These are phyloP conservation scores for Tuberolachnus salignus DNA, from an alignment of 2,888 invertebrate species.

Conservation along the genomic window DNA sequence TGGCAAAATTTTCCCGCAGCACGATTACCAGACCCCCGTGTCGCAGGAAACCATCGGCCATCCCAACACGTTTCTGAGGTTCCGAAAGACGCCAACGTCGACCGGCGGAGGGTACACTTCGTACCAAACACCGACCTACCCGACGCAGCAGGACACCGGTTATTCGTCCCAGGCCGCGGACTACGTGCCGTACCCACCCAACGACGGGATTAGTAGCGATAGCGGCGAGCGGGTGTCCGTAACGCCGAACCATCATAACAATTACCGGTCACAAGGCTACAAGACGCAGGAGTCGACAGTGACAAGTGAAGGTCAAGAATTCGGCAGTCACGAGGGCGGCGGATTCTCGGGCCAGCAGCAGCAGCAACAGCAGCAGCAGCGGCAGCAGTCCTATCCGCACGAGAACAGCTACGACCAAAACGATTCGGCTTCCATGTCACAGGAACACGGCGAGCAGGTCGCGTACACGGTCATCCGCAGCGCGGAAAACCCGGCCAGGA, in stretches of 20 bases:
- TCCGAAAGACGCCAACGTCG: not conserved
- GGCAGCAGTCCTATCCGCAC: not conserved
- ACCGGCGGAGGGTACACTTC: not conserved
- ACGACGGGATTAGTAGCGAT: not conserved
- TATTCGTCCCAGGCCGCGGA: not conserved
- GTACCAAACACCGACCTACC: not conserved
- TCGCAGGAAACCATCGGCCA: not conserved
- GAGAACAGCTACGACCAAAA: conserved; percentile 7
- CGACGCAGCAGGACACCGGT: not conserved
- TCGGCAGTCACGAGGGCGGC: not conserved
- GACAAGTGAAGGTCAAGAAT: conserved; percentile 17
- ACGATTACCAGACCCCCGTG: not conserved
- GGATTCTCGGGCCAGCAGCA: conserved; percentile 1
- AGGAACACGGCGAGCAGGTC: not conserved
- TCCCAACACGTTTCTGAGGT: not conserved
- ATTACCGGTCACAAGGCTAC: not conserved
- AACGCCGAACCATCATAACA: not conserved
- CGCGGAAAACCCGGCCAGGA: not conserved
- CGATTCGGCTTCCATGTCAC: not conserved
- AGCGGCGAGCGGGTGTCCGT: conserved; percentile 1
- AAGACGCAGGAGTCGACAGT: conserved; percentile 9
- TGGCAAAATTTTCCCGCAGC: not conserved
- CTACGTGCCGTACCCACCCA: not conserved
- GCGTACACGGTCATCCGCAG: not conserved
- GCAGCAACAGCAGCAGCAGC: no score